Conservation (phyloP, 1,140 invertebrate genomes). For the Microplitis mediator region DNA sequence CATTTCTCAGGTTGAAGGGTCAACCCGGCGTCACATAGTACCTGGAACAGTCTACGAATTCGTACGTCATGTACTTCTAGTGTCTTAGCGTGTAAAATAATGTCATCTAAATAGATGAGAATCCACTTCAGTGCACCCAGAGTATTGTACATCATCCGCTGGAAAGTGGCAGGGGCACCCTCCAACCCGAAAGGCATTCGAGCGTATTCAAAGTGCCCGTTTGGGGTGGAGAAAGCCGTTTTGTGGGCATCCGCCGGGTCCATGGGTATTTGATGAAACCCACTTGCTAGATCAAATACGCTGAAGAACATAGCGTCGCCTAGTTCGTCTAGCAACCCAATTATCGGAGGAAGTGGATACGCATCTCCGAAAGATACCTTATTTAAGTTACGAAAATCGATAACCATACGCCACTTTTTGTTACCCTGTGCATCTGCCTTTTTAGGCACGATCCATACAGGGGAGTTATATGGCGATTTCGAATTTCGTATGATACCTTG, state of each 20-base stretch:
- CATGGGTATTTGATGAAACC: constrained; percentile 13
- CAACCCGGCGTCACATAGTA: neutral
- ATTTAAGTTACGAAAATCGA: constrained; percentile 13
- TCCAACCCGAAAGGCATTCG: constrained; percentile 16
- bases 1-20: constrained; percentile 17
- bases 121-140: neutral
- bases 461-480: neutral
- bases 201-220: constrained; percentile 8
- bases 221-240: constrained; percentile 17
- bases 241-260: neutral
- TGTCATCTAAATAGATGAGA: constrained; percentile 39
- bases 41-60: neutral
- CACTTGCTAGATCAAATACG: constrained; percentile 3
- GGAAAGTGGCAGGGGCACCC: constrained; percentile 3
- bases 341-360: constrained; percentile 10
- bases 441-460: neutral
- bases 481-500: constrained; percentile 3
- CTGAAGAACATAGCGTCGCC: constrained; percentile 12
- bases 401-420: constrained; percentile 18
- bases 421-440: no score
- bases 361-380: constrained; percentile 18
- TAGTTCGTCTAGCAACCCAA: constrained; percentile 12
- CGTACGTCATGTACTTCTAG: neutral
- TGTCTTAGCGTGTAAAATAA: neutral
- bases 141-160: constrained; percentile 18